phyloP scores from a whole-genome alignment of 2,888 invertebrate genomes.

The Apamea epomidion region DNA sequence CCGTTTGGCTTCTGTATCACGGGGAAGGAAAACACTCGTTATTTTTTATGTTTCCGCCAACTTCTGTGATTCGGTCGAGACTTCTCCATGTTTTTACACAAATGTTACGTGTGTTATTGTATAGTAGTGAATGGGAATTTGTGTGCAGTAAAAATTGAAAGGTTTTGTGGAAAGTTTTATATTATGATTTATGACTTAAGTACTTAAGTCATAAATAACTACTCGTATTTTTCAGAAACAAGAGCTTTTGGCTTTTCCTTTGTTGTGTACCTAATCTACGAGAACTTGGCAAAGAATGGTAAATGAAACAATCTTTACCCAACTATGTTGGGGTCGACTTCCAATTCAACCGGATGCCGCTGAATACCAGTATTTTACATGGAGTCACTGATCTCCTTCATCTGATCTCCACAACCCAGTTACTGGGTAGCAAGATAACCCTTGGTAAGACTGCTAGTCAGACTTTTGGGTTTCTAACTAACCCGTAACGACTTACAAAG shows the following conservation, averaged over 20 bases:
- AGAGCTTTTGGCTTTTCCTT: background rate
- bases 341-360: background rate
- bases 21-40: constrained; percentile 35
- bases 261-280: background rate
- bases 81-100: background rate
- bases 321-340: background rate
- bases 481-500: no score
- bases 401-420: no score
- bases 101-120: background rate
- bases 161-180: background rate
- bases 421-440: no score
- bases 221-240: background rate
- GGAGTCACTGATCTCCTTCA: no score
- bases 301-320: background rate
- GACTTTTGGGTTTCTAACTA: no score
- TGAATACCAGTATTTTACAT: no score
- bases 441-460: no score
- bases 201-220: no score
- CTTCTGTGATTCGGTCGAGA: background rate
- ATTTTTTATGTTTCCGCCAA: constrained; percentile 40
- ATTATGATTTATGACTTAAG: background rate
- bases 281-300: background rate
- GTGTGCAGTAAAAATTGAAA: background rate
- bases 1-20: constrained; percentile 25
- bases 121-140: background rate